A percentile compares a stretch with the other conserved stretches of the same genome.
These are phyloP conservation scores for Paracentrotus lividus DNA, from an alignment of 53 echinoderm and acorn worm species.

Conservation along the genomic window DNA sequence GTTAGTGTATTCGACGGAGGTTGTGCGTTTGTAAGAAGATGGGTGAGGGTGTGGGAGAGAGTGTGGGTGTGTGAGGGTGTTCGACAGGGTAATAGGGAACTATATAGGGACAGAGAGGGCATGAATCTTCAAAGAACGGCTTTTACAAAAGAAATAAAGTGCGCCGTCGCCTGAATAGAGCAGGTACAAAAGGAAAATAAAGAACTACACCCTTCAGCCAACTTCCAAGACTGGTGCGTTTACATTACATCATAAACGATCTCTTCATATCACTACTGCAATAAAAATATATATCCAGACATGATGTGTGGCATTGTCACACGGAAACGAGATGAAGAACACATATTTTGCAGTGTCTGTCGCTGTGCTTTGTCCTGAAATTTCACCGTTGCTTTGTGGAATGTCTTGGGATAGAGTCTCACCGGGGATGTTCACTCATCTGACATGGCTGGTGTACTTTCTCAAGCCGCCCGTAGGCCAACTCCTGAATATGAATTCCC, in stretches of 20 bases:
- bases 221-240: not conserved
- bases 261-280: not conserved
- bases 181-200: not conserved
- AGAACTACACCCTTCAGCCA: not conserved
- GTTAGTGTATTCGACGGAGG: no score
- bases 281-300: not conserved
- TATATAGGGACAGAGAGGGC: not conserved
- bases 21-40: no score
- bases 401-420: not conserved
- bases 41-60: not conserved
- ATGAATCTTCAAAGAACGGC: not conserved
- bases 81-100: no score
- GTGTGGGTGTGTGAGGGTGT: not conserved
- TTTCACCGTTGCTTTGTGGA: not conserved
- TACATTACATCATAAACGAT: not conserved
- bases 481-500: conserved; percentile 40
- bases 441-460: conserved; percentile 24
- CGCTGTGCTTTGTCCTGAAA: not conserved
- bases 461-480: conserved; percentile 27
- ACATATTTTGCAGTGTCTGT: not conserved
- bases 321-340: not conserved
- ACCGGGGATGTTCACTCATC: conserved; percentile 15
- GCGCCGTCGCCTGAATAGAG: no score
- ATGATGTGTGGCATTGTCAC: not conserved
- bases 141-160: not conserved